Conservation (phyloP, 2,113 vertebrate genomes). For the Mustela nigripes region DNA sequence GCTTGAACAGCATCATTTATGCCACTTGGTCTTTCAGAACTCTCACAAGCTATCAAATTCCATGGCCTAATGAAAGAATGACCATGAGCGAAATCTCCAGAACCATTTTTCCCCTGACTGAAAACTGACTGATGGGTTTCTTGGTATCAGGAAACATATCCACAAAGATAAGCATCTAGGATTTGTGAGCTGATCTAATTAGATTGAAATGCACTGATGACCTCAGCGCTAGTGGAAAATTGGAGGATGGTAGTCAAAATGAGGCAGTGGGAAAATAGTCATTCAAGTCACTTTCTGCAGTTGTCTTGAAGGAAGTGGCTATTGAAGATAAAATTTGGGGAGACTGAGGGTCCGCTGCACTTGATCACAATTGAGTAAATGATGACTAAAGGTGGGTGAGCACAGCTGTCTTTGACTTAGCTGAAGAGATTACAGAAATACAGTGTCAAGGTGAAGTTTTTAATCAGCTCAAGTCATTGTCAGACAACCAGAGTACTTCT, state of each 20-base stretch:
- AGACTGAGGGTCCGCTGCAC: background rate
- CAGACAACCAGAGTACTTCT: background rate
- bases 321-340: background rate
- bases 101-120: background rate
- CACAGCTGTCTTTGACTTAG: background rate
- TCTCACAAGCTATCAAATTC: background rate
- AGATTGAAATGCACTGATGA: background rate
- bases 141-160: background rate
- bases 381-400: background rate
- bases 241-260: background rate
- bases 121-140: background rate
- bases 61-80: background rate
- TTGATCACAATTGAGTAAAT: background rate
- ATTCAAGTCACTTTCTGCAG: background rate
- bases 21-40: background rate
- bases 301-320: background rate
- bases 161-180: background rate
- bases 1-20: background rate
- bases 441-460: background rate
- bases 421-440: background rate
- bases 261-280: background rate
- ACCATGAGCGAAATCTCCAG: background rate
- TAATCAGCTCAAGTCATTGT: background rate
- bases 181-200: slow-evolving; percentile 8
- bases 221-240: background rate